Conservation (phyloP, 2,113 vertebrate genomes). For the Cettia cetti region DNA sequence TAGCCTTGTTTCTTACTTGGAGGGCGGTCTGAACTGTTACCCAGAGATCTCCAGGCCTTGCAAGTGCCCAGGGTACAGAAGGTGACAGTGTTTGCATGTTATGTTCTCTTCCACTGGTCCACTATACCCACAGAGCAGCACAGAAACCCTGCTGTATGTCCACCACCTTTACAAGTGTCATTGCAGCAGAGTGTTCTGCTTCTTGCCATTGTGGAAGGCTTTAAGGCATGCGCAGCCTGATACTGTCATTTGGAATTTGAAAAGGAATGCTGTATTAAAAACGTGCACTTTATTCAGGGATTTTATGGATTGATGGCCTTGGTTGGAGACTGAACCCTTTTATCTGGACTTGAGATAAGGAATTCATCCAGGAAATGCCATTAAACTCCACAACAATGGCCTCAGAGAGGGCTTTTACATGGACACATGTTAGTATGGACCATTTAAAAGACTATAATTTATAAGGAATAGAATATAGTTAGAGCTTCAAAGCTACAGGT, state of each 20-base stretch:
- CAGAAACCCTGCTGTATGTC: not conserved
- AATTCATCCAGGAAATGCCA: not conserved
- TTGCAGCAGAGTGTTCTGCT: not conserved
- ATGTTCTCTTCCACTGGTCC: not conserved
- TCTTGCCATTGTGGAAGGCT: not conserved
- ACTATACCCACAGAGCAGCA: not conserved
- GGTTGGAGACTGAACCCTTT: not conserved
- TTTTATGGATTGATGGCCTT: not conserved
- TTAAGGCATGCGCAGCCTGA: not conserved
- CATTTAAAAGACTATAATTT: not conserved
- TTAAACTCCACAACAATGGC: not conserved
- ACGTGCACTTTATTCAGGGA: accelerated
- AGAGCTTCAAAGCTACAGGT: not conserved
- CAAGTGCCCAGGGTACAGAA: not conserved
- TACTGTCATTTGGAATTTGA: not conserved
- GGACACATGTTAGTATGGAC: not conserved
- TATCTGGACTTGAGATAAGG: not conserved
- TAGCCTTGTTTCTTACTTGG: not conserved
- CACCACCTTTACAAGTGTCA: not conserved
- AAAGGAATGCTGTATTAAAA: not conserved
- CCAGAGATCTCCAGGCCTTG: not conserved
- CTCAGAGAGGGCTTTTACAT: not conserved
- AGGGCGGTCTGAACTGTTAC: not conserved
- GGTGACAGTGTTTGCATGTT: not conserved
- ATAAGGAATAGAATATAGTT: not conserved